phyloP scores from a whole-genome alignment of 2,113 vertebrate species.

The Paracyprichromis sp. region DNA sequence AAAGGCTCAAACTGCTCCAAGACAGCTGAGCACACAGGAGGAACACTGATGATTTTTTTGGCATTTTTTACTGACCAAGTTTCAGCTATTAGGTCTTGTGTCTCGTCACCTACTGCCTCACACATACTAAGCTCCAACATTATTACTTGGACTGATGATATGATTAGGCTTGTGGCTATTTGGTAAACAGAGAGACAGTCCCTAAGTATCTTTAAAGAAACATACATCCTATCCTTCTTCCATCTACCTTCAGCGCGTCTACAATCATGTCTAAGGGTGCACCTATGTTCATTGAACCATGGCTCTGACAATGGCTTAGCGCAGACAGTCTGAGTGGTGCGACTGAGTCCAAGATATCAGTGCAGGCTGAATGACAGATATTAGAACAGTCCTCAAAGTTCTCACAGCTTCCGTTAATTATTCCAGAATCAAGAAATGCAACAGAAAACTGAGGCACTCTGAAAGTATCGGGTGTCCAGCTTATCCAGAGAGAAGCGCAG shows the following conservation, averaged over 20 bases:
- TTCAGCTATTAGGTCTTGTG: background rate
- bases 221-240: background rate
- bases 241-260: background rate
- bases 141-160: background rate
- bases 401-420: background rate
- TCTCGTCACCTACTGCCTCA: background rate
- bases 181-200: background rate
- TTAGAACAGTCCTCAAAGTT: background rate
- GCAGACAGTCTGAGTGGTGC: background rate
- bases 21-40: background rate
- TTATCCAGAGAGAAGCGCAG: background rate
- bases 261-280: background rate
- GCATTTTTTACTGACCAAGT: background rate
- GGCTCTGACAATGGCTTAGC: background rate
- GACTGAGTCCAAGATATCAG: background rate
- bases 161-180: background rate
- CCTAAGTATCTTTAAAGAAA: background rate
- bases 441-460: background rate
- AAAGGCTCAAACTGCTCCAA: background rate
- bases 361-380: background rate
- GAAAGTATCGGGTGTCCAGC: background rate
- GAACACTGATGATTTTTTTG: background rate
- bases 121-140: background rate
- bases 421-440: background rate
- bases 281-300: background rate